Evolutionary conservation across 1,140 invertebrate genomes (phyloP), one percentile per base, ranked within the genome.

Genomic region (Orchestia grillus): DNA sequence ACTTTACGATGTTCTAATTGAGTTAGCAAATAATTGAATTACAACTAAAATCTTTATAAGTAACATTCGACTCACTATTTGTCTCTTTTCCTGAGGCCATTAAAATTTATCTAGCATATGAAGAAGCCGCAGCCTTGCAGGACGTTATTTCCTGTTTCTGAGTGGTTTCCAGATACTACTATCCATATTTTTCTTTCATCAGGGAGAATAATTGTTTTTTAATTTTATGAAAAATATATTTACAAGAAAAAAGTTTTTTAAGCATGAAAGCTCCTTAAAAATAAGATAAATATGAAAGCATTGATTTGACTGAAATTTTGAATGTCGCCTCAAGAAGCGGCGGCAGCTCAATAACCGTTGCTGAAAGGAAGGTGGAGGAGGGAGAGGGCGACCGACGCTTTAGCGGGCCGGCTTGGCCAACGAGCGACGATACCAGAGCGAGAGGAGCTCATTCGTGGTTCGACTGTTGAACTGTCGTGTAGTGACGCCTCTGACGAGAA

Each of bases 111-210:
- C 36, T 28, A 3, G 62, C 62, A 77, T 23, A 77, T 36, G 15
- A 53, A 77, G 62, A 77, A 77, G 62, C 62, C 62, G 62, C 62
- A n/a, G n/a, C n/a, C n/a, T n/a, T n/a, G n/a, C n/a, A 77, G 62
- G 36, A 36, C 62, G 62, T 77, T 77, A 77, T 77, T 77, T 77
- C 62, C 62, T 77, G 62, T 36, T 1, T 36, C 62, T 1, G 11
- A 41, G 88, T 28, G 42, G 88, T 90, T 90, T 90, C 88, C 88
- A 90, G 41, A 90, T 3, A 90, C 88, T 90, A 42, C 88, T 0
- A 90, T 90, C 4, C 43, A 90, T 3, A 44, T 36, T 77, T 77
- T 36, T 77, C 36, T 77, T 23, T 77, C 11, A 77, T 19, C 62
- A 77, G 11, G 62, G 36, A 77, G 36, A 1, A 77, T 3, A 77